Base-by-base conservation (phyloP, 1,140 invertebrate genomes). In the Delia radicum region DNA sequence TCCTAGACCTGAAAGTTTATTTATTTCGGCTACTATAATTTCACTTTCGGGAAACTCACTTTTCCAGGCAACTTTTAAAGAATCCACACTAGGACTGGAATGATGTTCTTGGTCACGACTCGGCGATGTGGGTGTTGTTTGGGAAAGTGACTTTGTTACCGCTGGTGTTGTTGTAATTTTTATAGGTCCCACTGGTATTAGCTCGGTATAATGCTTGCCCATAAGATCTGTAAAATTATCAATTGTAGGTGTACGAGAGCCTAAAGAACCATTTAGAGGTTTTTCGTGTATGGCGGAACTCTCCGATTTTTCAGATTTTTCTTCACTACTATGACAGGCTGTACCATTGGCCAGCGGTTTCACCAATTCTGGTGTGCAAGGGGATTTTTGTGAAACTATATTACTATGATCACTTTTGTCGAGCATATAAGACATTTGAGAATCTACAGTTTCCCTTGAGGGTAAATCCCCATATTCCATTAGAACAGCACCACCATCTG, bases 1-100 rank as follows among this genome's bases (percentile, higher is more conserved):
- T 4, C 96, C 96, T 74, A 98, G 88, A 71, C 95, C 95, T 80
- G 93, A 91, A 78, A 95, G 91, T 88, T 96, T 96, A 79, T 90
- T 90, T 76, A 96, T 87, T 88, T 95, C 93, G 77, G 94, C 93
- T 79, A 96, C 91, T 80, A 93, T 86, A 81, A 94, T 91, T 80
- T 94, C 90, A 79, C 92, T 90, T 78, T 93, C 91, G 61, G 92
- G 89, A 81, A 95, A 88, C 82, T 94, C 90, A 80, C 88, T 88
- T 80, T 90, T 89, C 94, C 94, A 95, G 84, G 92, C 80, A 75
- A 81, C 80, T 42, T 82, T 76, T 75, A 85, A 71, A 65, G 85
- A 82, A 73, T 78, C 79, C 78, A 80, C 79, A 75, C 80, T 85
- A 63, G 85, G 81, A n/a, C 65, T 21, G 12, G 29, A 18, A 37